phyloP scores from a whole-genome alignment of 2,888 invertebrate species.

The Dichetophora obliterata region DNA sequence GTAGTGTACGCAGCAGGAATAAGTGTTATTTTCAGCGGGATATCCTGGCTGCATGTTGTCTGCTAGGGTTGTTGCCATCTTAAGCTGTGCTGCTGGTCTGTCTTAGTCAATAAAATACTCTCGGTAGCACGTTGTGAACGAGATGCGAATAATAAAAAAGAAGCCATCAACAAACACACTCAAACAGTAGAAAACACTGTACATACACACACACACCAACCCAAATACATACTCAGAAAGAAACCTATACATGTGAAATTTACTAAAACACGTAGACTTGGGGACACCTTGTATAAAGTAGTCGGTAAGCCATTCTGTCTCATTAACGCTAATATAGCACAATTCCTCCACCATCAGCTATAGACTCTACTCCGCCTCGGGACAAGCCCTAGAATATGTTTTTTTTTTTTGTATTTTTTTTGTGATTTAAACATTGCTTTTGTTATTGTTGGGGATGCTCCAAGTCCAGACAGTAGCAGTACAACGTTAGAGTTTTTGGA shows the following conservation, averaged over 20 bases:
- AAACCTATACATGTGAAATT: neutral
- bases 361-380: neutral
- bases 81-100: slow-evolving; percentile 17
- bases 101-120: slow-evolving; percentile 49
- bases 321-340: slow-evolving; percentile 53
- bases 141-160: slow-evolving; percentile 44
- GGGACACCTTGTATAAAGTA: slow-evolving; percentile 51
- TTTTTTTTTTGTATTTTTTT: neutral
- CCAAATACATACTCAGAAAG: neutral
- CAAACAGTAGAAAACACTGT: neutral
- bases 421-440: neutral
- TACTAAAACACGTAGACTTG: slow-evolving; percentile 9
- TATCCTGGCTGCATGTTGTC: slow-evolving; percentile 8
- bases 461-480: neutral
- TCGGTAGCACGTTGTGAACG: slow-evolving; percentile 47
- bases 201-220: neutral
- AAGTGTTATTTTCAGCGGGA: slow-evolving; percentile 26
- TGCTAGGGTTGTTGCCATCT: neutral
- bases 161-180: too few relatives aligned
- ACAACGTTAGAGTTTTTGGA: neutral
- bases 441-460: slow-evolving; percentile 15
- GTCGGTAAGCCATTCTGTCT: slow-evolving; percentile 53
- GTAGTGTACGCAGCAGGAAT: slow-evolving; percentile 3
- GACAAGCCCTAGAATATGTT: neutral
- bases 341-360: slow-evolving; percentile 36